phyloP scores from a whole-genome alignment of 2,113 vertebrate genomes.

The Anarhynchus alexandrinus region DNA sequence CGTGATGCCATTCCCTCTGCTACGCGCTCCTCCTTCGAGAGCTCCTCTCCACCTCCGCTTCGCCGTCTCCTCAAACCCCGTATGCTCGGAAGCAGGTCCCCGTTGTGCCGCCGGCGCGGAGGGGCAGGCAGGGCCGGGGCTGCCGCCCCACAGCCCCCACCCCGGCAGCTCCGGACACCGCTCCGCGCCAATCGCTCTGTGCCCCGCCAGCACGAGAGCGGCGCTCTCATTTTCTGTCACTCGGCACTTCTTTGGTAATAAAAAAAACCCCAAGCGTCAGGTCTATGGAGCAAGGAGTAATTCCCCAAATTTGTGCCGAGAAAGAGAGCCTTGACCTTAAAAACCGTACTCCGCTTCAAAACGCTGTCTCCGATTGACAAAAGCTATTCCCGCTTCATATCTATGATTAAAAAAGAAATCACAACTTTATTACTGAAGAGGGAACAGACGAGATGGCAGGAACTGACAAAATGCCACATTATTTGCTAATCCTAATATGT shows the following conservation, averaged over 20 bases:
- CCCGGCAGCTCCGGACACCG: fast-evolving
- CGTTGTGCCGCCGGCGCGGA: not conserved
- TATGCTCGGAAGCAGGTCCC: fast-evolving
- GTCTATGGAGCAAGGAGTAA: not conserved
- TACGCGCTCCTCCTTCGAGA: fast-evolving
- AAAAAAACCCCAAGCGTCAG: not conserved
- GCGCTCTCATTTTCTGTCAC: not conserved
- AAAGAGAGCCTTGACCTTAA: conserved; percentile 40
- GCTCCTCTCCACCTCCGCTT: not conserved
- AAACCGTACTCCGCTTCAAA: not conserved
- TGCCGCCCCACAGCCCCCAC: not conserved
- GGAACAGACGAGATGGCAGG: conserved; percentile 62
- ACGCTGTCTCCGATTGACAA: not conserved
- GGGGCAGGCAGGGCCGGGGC: not conserved
- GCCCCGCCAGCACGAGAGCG: not conserved
- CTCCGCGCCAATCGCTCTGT: not conserved
- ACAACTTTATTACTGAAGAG: conserved; percentile 68
- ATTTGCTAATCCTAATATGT: conserved; percentile 88
- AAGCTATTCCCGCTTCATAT: not conserved
- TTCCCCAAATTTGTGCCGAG: not conserved
- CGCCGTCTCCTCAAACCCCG: fast-evolving
- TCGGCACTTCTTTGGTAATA: not conserved
- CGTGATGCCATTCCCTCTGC: fast-evolving
- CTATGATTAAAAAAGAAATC: conserved; percentile 57
- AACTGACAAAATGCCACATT: conserved; percentile 84